Base-by-base conservation (phyloP, 2,888 invertebrate genomes). In the Drosophila austrosaltans region DNA sequence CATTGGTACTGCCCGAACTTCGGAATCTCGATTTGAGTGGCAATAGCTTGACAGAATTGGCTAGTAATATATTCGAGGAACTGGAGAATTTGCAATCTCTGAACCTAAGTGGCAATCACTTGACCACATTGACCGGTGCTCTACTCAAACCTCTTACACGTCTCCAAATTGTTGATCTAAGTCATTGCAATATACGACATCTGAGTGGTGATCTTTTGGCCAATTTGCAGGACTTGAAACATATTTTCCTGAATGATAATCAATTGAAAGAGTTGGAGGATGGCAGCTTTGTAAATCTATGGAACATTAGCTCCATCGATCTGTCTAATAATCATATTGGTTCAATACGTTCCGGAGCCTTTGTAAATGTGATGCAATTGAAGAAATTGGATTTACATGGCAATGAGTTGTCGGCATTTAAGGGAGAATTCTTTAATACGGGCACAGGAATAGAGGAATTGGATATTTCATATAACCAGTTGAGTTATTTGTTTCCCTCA, bases 371-470 rank as follows among this genome's bases (percentile, higher is more conserved):
- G 1, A 95, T 95, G 93, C 95, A 95, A 69, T 94, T 98, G 48
- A 95, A 95, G 89, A 94, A 94, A 63, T 92, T 98, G 63, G 95
- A 95, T 75, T 91, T 98, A 5, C 95, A 94, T 81, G 96, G 96
- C 1, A 98, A 98, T 91, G 95, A 95, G 87, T 91, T 97, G 76
- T 95, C 94, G 42, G 95, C 96, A 0, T 97, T 97, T 91, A 95
- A 96, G 92, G 97, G 97, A 1, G 97, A 97, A 92, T 95, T 96
- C 90, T 97, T 97, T 90, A 96, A 96, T 79, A 96, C 96, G 0
- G 96, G 96, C 53, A 96, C 96, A 0, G 95, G 96, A 72, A 93
- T 98, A 54, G 96, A 97, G 93, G 93, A 96, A 69, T 93, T 98
- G 69, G 96, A 98, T 91, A 94, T 98, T 58, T 95, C 96, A 0